These are phyloP conservation scores for Dichetophora obliterata DNA, from an alignment of 2,888 invertebrate genomes.

Conservation along the genomic window DNA sequence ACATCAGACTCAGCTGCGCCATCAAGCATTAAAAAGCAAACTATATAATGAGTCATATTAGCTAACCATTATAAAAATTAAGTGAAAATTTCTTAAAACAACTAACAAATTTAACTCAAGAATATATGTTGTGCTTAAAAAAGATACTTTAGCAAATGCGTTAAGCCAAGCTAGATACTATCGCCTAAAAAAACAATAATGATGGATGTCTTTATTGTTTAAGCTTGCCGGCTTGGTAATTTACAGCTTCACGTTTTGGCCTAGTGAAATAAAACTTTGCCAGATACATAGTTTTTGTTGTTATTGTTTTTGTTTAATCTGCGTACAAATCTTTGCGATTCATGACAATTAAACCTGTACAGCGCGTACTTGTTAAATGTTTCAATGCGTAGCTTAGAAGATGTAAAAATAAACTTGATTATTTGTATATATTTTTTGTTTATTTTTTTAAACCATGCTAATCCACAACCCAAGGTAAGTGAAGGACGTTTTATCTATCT, in stretches of 20 bases:
- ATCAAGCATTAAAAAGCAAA: too few relatives aligned
- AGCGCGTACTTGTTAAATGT: constrained; percentile 8
- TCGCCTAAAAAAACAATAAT: background rate
- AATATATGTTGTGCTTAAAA: too few relatives aligned
- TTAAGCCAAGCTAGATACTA: too few relatives aligned
- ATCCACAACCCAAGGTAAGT: background rate
- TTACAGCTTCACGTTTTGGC: background rate
- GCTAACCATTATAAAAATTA: too few relatives aligned
- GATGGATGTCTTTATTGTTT: background rate
- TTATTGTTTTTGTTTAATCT: background rate
- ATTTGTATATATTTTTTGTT: background rate
- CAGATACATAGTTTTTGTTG: background rate
- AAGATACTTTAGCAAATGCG: too few relatives aligned
- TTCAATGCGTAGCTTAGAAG: constrained; percentile 23
- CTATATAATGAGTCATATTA: too few relatives aligned
- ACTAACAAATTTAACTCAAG: too few relatives aligned
- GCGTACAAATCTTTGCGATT: constrained; percentile 17
- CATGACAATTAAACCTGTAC: constrained; percentile 24
- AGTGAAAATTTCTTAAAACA: too few relatives aligned
- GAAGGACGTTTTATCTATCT: constrained; percentile 17
- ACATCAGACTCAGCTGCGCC: too few relatives aligned
- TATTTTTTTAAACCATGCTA: background rate
- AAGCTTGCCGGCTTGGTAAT: background rate
- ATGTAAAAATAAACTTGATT: constrained; percentile 40
- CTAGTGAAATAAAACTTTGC: constrained; percentile 4